Base-by-base conservation (phyloP, 2,797 vertebrate genomes). In the Oceanodroma leucorhoa region DNA sequence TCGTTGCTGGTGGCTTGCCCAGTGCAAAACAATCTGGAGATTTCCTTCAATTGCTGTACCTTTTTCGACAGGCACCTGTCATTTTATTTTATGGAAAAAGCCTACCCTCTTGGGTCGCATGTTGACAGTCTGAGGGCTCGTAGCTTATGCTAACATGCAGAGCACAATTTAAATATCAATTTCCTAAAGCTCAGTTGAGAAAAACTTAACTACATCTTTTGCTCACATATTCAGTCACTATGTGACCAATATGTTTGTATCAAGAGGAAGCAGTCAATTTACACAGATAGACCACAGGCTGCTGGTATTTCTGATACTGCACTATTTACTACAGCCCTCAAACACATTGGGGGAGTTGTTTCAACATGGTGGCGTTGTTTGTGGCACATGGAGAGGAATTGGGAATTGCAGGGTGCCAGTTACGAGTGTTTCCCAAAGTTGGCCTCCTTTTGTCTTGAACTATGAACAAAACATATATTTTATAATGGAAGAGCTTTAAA, bases 281-380 rank as follows among this genome's bases (percentile, higher is more conserved):
- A 71, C 40, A 32, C 6, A 40, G n/a, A 36, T 36, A 36, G 36
- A 36, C 36, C 36, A 36, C 36, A 36, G 36, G 36, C 36, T 36
- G 36, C 36, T 36, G 36, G 7, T 36, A 36, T 36, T 36, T 9
- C 36, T 36, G 36, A 36, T 36, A 36, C 36, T 36, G 36, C 36
- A 36, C 36, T 41, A 20, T 34, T 75, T 54, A 20, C 43, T 43
- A 32, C 54, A 62, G 34, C 36, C 51, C 53, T 55, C 57, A 64
- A 71, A 23, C 20, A 17, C 9, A 1, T 2, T 0, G 19, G 36
- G 54, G 18, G 34, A 43, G 27, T 41, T 64, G 13, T 32, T 89
- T n/a, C 54, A 55, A 2, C 13, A 2, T 17, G n/a, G 22, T 57
- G 60, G 13, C 3, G 0, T 2, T n/a, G 21, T 15, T 29, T 54